Evolutionary conservation across 2,113 vertebrate genomes (phyloP).

Genomic region (Trichechus manatus): DNA sequence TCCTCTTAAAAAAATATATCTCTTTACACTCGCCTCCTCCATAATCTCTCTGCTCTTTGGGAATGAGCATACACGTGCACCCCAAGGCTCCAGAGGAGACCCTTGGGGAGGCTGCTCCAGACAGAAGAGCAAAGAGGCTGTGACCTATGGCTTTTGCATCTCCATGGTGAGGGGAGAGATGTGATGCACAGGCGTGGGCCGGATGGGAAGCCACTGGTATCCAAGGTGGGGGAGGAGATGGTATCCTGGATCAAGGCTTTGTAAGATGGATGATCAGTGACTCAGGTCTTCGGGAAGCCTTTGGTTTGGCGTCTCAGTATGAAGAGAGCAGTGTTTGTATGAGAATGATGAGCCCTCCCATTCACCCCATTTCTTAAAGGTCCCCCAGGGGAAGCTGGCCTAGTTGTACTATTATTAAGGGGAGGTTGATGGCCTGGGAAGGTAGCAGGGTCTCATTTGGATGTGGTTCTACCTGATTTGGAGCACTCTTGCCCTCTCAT

Average conservation of each 20-base stretch:
- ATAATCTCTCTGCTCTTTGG: constrained; percentile 60
- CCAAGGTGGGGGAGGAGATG: not conserved
- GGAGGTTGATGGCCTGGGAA: not conserved
- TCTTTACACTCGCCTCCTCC: constrained; percentile 81
- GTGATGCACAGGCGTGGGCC: not conserved
- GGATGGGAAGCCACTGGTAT: not conserved
- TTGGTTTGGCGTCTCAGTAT: constrained; percentile 77
- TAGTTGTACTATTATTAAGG: not conserved
- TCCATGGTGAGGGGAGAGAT: constrained; percentile 26
- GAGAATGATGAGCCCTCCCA: not conserved
- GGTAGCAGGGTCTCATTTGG: not conserved
- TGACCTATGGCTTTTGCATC: constrained; percentile 87
- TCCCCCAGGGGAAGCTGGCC: not conserved
- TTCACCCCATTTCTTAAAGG: not conserved
- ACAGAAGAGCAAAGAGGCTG: constrained; percentile 80
- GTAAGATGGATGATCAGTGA: not conserved
- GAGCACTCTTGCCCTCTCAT: not conserved
- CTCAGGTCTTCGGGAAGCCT: constrained; percentile 62
- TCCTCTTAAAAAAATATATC: constrained; percentile 88
- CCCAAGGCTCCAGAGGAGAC: not conserved
- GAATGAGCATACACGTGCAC: not conserved
- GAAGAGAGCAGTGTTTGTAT: not conserved
- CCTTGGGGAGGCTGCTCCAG: not conserved
- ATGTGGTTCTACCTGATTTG: fast-evolving
- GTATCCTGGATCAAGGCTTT: not conserved